A percentile compares a stretch with the other conserved stretches of the same genome.
Evolutionary conservation across 2,888 invertebrate species (phyloP).

Genomic region (Hedya salicella): DNA sequence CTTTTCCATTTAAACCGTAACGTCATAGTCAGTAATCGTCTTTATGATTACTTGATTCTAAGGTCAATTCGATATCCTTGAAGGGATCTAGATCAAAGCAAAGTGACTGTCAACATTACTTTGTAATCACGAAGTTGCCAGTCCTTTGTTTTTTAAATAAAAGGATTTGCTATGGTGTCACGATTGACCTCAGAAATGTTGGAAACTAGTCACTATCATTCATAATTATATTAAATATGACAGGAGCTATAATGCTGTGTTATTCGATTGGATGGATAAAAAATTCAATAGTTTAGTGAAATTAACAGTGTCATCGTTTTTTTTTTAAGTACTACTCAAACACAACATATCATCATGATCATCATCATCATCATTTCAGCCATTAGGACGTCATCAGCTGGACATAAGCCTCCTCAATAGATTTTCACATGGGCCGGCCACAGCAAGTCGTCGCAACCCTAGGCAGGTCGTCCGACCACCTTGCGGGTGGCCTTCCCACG

Average conservation of each 20-base stretch:
- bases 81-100: slow-evolving; percentile 58
- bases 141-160: slow-evolving; percentile 17
- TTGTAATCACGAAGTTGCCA: slow-evolving; percentile 22
- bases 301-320: neutral
- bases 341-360: too few species aligned
- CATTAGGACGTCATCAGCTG: too few species aligned
- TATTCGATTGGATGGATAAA: neutral
- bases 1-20: slow-evolving; percentile 11
- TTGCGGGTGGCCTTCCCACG: too few species aligned
- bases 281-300: neutral
- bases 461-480: too few species aligned
- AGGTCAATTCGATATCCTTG: slow-evolving; percentile 53
- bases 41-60: slow-evolving; percentile 12
- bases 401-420: too few species aligned
- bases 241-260: neutral
- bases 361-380: too few species aligned
- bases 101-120: slow-evolving; percentile 51
- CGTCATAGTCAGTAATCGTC: slow-evolving; percentile 6
- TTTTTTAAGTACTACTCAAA: too few species aligned
- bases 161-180: slow-evolving; percentile 12
- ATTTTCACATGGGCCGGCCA: too few species aligned
- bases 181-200: slow-evolving; percentile 10
- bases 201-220: slow-evolving; percentile 4
- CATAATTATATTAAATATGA: neutral
- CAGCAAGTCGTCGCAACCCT: too few species aligned